Evolutionary conservation across 2,888 invertebrate species (phyloP), one percentile per base, ranked within the genome.

Genomic region (Epirrhoe tristata): DNA sequence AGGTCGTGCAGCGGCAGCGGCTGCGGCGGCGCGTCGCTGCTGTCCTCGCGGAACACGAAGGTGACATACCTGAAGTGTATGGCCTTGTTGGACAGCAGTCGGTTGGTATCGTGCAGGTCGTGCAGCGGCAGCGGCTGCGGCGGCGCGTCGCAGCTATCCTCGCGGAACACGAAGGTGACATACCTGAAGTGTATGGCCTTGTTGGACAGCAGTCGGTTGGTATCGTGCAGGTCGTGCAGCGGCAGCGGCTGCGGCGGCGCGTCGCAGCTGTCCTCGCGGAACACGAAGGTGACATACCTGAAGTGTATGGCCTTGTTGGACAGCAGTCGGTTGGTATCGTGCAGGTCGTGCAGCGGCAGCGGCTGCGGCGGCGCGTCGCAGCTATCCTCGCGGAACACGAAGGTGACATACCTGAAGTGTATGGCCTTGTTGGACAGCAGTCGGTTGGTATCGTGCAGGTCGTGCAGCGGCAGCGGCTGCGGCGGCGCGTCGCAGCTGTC

Each of bases 341-440:
- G 95, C 71, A 96, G 95, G 87, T 97, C 97, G 57, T 95, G 95
- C 71, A 98, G 94, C 67, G 96, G 95, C 84, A 97, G 95, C 88
- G 97, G 96, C 61, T 95, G 95, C 78, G 97, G 96, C 86, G 98
- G 97, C 70, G 88, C 82, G 77, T 86, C 89, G 67, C 80, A 34
- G 78, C 95, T 94, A 82, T 96, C 96, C 72, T 97, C 97, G 69
- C 95, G 95, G 93, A 97, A 97, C 80, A 95, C 95, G 92, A 98
- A 96, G 80, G 97, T n/a, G n/a, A n/a, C n/a, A n/a, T n/a, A n/a
- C n/a, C n/a, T 65, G 67, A 57, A 66, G 67, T 97, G 98, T 77
- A 98, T 98, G 74, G 97, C 97, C 94, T 98, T 98, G 77, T 97
- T 96, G 78, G 98, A 96, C 77, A 99, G 94, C 84, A 98, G 95